Evolutionary conservation across 2,113 vertebrate genomes (phyloP).

Genomic region (Semicossyphus pulcher): DNA sequence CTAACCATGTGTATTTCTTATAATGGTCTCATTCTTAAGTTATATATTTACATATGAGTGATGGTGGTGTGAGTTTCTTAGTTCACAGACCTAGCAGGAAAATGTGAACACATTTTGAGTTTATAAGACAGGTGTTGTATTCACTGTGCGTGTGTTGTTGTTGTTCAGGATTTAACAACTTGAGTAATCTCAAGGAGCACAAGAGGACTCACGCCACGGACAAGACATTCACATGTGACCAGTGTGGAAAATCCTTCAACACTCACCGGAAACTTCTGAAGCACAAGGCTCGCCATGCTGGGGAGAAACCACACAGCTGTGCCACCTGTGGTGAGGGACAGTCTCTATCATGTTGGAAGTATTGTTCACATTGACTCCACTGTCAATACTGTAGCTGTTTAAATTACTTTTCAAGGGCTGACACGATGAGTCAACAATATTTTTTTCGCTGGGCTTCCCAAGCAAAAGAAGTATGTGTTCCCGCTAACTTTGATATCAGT

Average conservation of each 20-base stretch:
- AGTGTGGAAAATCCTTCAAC: constrained; percentile 97
- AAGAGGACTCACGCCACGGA: constrained; percentile 94
- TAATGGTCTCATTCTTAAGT: neutral
- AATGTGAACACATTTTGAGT: neutral
- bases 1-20: neutral
- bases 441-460: neutral
- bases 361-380: neutral
- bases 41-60: neutral
- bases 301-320: constrained; percentile 94
- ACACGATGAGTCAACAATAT: neutral
- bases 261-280: constrained; percentile 94
- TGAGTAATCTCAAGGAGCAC: constrained; percentile 98
- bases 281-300: constrained; percentile 90
- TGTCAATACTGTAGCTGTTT: neutral
- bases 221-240: constrained; percentile 94
- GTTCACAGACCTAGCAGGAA: neutral
- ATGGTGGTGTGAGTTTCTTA: neutral
- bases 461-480: neutral
- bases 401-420: neutral
- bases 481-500: neutral
- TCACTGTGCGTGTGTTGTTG: neutral
- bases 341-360: neutral
- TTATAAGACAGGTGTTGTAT: too few relatives aligned
- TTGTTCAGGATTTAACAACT: constrained; percentile 93
- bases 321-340: constrained; percentile 88